These are phyloP conservation scores for Penaeus indicus DNA, from an alignment of 1,140 invertebrate genomes.

Conservation along the genomic window DNA sequence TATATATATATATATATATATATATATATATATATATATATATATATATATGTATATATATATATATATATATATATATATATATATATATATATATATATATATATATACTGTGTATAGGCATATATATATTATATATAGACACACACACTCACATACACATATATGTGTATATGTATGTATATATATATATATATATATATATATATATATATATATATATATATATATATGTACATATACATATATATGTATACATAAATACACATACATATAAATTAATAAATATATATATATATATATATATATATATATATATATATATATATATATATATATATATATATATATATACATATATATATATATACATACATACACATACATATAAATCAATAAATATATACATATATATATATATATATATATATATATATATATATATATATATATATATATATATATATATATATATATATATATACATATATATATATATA, in stretches of 20 bases:
- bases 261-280: background rate
- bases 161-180: background rate
- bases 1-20: no score
- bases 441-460: no score
- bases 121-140: background rate
- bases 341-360: no score
- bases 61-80: background rate
- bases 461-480: no score
- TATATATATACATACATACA: no score
- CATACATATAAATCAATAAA: no score
- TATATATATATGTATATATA: background rate
- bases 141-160: background rate
- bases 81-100: background rate
- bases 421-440: no score
- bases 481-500: no score
- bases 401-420: no score
- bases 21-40: no score
- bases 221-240: conserved; percentile 25
- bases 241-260: conserved; percentile 16
- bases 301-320: conserved; percentile 8
- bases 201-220: background rate
- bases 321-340: no score
- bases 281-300: conserved; percentile 28
- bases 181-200: background rate
- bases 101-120: background rate